Conservation (phyloP, 1,140 invertebrate species). For the Nylanderia fulva region DNA sequence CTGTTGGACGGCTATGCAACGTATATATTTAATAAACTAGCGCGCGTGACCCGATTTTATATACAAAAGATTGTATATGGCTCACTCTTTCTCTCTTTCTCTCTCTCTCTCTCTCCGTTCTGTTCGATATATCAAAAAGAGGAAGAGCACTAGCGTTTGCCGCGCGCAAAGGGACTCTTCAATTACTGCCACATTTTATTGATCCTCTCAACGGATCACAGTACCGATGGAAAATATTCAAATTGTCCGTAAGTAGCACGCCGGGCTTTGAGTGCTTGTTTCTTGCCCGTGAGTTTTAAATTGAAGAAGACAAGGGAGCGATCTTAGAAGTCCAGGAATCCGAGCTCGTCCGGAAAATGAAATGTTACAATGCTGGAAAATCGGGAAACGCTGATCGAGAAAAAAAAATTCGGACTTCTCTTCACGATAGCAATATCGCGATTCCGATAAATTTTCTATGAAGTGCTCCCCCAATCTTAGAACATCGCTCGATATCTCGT, state of each 20-base stretch:
- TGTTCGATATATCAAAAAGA: conserved; percentile 12
- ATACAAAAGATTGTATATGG: conserved; percentile 51
- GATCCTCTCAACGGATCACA: conserved; percentile 53
- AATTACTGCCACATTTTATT: conserved; percentile 57
- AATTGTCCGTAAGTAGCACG: conserved; percentile 41
- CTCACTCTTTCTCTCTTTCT: too few species aligned
- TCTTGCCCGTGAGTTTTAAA: conserved; percentile 36
- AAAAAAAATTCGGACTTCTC: background rate
- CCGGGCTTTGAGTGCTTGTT: conserved; percentile 37
- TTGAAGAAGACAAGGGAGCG: conserved; percentile 28
- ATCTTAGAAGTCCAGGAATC: conserved; percentile 26
- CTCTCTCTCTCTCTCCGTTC: conserved; percentile 17
- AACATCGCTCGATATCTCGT: background rate
- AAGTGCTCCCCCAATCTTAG: background rate
- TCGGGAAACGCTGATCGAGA: background rate
- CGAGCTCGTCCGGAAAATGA: background rate
- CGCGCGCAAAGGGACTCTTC: conserved; percentile 51
- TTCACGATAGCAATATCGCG: background rate
- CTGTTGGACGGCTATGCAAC: background rate
- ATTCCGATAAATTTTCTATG: too few species aligned
- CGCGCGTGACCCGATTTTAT: conserved; percentile 8
- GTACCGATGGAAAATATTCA: conserved; percentile 51
- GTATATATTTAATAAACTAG: conserved; percentile 52
- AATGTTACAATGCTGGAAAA: conserved; percentile 12
- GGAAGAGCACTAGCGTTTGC: background rate